Base-by-base conservation (phyloP, 2,888 invertebrate species). In the Iselma pallidipennis region DNA sequence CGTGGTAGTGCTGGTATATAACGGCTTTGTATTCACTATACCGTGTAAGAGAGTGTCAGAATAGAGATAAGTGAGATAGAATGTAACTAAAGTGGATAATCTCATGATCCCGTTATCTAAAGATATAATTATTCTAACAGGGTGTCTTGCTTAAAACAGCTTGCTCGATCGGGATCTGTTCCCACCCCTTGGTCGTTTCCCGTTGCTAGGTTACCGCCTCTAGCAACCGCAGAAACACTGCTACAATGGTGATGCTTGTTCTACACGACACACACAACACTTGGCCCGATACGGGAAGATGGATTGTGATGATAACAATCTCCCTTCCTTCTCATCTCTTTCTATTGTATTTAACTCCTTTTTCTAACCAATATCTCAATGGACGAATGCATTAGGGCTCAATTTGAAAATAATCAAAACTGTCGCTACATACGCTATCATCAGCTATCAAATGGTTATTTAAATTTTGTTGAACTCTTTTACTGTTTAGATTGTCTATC, bases 91-190 rank as follows among this genome's bases (percentile, higher is more conserved):
- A 80, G 79, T 79, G 80, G 81, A 81, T 81, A 81, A 81, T 81
- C 81, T 80, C 80, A 79, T 81, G 80, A 81, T 81, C 82, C 81
- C 76, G 80, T 79, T 80, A 81, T 80, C 82, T 80, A 74, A 76
- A 80, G 80, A 80, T 81, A 81, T 81, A 81, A 82, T 82, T 82
- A 82, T 81, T 81, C 81, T 79, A 80, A 81, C 81, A 78, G 81
- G 80, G 80, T 81, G 81, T 81, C 81, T 81, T 81, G 80, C 78
- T 80, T 80, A 79, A 81, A 81, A 81, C 81, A 81, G 81, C 81
- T 81, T 81, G 81, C 78, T 77, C 75, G 78, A 78, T 78, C 76
- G 74, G 66, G 74, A 73, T 70, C 72, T 73, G 74, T 61, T 65
- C 62, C 63, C 67, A 69, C 73, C 62, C 67, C 60, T 60, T 60